Conservation (phyloP, 2,888 invertebrate species). For the Tortricodes alternella region DNA sequence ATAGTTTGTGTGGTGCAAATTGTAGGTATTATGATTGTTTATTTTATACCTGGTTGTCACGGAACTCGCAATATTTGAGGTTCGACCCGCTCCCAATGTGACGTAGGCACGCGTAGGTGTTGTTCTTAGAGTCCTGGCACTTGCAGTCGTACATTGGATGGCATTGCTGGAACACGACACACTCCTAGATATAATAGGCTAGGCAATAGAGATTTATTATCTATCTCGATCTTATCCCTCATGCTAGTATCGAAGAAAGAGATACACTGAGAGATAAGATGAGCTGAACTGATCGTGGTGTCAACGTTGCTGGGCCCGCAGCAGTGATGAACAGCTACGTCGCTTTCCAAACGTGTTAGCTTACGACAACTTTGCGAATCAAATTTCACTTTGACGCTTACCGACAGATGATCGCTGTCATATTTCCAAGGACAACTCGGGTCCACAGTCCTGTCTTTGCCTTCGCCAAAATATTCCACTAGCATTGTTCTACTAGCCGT, state of each 20-base stretch:
- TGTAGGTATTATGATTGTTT: no score
- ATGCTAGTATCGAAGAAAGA: no score
- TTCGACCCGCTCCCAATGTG: conserved; percentile 80
- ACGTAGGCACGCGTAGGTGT: conserved; percentile 91
- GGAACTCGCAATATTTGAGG: conserved; percentile 85
- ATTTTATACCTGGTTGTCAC: conserved; percentile 81
- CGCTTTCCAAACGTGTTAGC: no score
- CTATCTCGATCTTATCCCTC: no score
- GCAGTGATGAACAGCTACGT: no score
- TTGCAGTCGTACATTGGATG: conserved; percentile 87
- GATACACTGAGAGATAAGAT: no score
- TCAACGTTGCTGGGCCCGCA: no score
- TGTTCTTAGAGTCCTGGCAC: conserved; percentile 92
- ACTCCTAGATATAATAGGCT: no score
- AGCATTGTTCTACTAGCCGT: conserved; percentile 81
- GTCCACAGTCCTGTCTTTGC: conserved; percentile 78
- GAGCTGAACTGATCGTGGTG: no score
- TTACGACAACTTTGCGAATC: not conserved
- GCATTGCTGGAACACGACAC: conserved; percentile 84
- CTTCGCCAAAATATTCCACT: conserved; percentile 93
- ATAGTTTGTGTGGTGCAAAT: no score
- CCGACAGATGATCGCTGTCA: conserved; percentile 81
- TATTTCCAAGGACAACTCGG: conserved; percentile 85
- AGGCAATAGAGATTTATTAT: no score
- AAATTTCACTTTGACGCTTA: conserved; percentile 62